Evolutionary conservation across 2,797 vertebrate species (phyloP).

Genomic region (Ispidina picta): DNA sequence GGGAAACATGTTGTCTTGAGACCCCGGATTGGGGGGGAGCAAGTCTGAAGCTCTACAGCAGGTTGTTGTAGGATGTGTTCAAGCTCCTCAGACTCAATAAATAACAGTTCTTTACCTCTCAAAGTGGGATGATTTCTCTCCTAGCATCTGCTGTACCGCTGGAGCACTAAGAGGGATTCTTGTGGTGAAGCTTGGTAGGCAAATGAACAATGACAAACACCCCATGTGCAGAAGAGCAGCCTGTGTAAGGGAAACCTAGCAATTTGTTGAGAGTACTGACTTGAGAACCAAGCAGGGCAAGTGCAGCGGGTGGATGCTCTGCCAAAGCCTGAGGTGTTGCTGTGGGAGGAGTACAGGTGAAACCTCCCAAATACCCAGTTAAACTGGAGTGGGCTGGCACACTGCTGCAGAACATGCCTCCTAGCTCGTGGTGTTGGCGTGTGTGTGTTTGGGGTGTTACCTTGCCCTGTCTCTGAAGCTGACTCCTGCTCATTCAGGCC

Average conservation of each 20-base stretch:
- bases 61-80: neutral
- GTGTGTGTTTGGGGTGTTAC: conserved; percentile 49
- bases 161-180: neutral
- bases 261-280: neutral
- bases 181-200: neutral
- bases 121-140: neutral
- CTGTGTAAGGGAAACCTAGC: neutral
- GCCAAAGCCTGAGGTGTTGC: neutral
- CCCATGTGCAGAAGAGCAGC: neutral
- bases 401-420: neutral
- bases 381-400: conserved; percentile 43
- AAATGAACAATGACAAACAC: neutral
- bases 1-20: neutral
- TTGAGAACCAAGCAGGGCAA: neutral
- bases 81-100: neutral
- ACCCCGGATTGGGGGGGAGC: neutral
- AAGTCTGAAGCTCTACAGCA: neutral
- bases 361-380: neutral
- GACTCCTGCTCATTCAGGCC: conserved; percentile 13
- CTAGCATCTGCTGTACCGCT: neutral
- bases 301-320: neutral
- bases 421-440: neutral
- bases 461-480: neutral
- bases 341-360: conserved; percentile 21
- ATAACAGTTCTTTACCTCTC: neutral